phyloP scores from a whole-genome alignment of 2,797 vertebrate species.

The Pteronotus mesoamericanus region DNA sequence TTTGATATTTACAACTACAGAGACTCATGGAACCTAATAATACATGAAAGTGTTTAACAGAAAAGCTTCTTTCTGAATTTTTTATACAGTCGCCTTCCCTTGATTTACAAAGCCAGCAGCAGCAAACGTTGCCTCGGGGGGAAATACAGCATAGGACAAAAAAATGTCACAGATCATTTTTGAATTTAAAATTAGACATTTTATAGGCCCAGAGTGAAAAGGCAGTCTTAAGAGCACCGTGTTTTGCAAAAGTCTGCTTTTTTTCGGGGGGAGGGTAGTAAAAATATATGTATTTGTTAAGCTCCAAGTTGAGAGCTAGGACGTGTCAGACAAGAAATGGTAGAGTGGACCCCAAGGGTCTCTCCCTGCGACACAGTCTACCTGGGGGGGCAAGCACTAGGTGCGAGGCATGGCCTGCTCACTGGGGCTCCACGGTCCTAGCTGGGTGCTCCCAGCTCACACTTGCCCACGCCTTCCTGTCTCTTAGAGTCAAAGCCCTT shows the following conservation, averaged over 20 bases:
- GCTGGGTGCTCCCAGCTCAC: neutral
- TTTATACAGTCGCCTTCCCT: neutral
- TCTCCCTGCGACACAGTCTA: neutral
- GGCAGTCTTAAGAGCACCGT: neutral
- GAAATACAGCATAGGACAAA: neutral
- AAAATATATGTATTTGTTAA: neutral
- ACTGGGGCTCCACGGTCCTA: fast-evolving
- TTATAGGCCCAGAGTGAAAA: neutral
- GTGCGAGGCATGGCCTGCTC: neutral
- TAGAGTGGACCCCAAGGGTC: fast-evolving
- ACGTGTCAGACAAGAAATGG: neutral
- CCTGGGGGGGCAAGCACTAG: too few relatives aligned
- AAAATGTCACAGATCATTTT: neutral
- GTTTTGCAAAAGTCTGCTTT: neutral
- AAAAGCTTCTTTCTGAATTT: neutral
- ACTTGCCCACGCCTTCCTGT: too few relatives aligned
- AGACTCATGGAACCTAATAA: neutral
- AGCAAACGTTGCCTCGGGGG: neutral
- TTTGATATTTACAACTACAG: neutral
- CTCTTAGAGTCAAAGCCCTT: neutral
- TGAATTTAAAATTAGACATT: conserved; percentile 39
- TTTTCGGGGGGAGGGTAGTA: neutral
- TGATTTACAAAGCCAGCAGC: neutral
- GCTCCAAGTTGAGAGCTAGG: neutral
- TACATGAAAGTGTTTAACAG: neutral